phyloP scores from a whole-genome alignment of 2,797 vertebrate species.

The Hyperoplus lanceolatus region DNA sequence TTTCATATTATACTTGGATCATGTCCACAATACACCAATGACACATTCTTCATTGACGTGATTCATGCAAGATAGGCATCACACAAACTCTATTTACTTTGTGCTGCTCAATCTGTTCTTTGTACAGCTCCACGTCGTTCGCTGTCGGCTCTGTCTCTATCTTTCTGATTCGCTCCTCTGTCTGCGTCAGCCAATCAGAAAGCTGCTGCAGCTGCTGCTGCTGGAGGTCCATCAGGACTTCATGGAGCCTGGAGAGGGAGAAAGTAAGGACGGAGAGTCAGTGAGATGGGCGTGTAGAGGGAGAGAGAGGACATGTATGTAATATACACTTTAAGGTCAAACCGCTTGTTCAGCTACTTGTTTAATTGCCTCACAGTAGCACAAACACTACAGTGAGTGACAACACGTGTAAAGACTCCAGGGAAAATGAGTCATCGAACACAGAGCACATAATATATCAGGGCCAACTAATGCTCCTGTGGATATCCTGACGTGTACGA shows the following conservation, averaged over 20 bases:
- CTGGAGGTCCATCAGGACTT: constrained; percentile 96
- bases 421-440: neutral
- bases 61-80: neutral
- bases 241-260: constrained; percentile 89
- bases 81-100: constrained; percentile 85
- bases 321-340: neutral
- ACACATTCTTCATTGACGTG: neutral
- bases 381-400: constrained; percentile 6
- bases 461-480: constrained; percentile 31
- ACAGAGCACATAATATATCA: constrained; percentile 9
- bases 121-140: constrained; percentile 87
- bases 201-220: constrained; percentile 96
- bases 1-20: neutral
- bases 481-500: constrained; percentile 14
- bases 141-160: constrained; percentile 88
- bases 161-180: constrained; percentile 93
- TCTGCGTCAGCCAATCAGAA: constrained; percentile 93
- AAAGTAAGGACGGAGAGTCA: neutral
- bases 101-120: constrained; percentile 92
- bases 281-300: neutral
- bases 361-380: constrained; percentile 10
- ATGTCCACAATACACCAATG: neutral
- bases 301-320: neutral
- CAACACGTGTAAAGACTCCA: neutral
- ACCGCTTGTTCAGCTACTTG: constrained; percentile 1